A percentile compares a stretch with the other conserved stretches of the same genome.
phyloP scores from a whole-genome alignment of 2,113 vertebrate species.

The Onychorhynchus coronatus region DNA sequence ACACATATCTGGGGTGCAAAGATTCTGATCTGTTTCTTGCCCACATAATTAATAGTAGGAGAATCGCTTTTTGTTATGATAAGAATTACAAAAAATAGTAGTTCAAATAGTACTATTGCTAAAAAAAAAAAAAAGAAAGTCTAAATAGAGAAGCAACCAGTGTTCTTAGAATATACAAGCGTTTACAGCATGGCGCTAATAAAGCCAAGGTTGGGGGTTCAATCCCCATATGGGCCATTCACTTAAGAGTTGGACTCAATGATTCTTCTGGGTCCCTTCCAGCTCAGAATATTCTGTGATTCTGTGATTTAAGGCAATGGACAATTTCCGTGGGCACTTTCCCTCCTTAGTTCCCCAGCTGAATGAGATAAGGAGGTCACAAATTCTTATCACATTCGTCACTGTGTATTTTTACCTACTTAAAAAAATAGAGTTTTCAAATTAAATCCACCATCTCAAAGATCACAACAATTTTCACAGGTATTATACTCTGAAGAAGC shows the following conservation, averaged over 20 bases:
- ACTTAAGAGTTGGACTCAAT: neutral
- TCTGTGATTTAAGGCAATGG: neutral
- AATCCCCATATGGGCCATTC: neutral
- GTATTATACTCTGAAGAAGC: neutral
- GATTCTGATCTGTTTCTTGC: neutral
- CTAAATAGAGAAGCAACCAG: neutral
- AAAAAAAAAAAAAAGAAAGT: neutral
- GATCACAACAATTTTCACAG: neutral
- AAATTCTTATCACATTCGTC: neutral
- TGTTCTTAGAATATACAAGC: neutral
- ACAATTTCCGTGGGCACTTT: neutral
- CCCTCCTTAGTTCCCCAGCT: neutral
- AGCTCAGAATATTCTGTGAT: neutral
- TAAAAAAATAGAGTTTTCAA: neutral
- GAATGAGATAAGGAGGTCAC: neutral
- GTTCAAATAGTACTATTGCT: neutral
- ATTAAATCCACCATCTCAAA: neutral
- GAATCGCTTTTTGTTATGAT: neutral
- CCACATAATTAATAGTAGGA: neutral
- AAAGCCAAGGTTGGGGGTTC: constrained; percentile 58
- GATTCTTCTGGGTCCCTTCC: neutral
- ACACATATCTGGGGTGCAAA: neutral
- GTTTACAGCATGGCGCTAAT: constrained; percentile 52
- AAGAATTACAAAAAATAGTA: neutral
- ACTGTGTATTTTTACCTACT: neutral